Percentiles rank a stretch among this genome's conserved stretches.
These are phyloP conservation scores for Agrochola lota DNA, from an alignment of 2,888 invertebrate species.

Conservation along the genomic window DNA sequence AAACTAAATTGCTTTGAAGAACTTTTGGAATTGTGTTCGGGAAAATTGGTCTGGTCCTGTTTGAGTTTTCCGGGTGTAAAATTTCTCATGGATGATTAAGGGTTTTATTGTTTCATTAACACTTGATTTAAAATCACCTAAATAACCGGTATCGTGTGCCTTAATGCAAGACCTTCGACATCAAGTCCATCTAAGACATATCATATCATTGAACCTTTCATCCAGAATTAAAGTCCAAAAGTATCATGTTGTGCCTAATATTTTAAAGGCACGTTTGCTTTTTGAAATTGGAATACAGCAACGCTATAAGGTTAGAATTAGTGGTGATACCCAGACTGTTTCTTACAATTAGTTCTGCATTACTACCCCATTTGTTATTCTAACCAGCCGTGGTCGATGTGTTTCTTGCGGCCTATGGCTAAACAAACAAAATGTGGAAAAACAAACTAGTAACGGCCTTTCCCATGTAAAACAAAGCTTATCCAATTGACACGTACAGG, in stretches of 20 bases:
- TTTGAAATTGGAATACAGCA: too few species aligned
- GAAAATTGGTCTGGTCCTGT: slow-evolving; percentile 21
- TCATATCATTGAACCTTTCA: not conserved
- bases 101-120: not conserved
- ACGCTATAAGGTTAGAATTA: not conserved
- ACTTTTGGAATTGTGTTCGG: slow-evolving; percentile 39
- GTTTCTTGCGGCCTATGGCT: slow-evolving; percentile 10
- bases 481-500: slow-evolving; percentile 37
- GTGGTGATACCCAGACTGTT: not conserved
- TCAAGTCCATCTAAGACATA: not conserved
- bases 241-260: too few species aligned
- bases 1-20: slow-evolving; percentile 54
- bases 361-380: not conserved
- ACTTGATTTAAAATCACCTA: not conserved
- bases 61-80: slow-evolving; percentile 5
- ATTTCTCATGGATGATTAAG: not conserved
- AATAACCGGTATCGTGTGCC: not conserved
- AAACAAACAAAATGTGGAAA: slow-evolving; percentile 26
- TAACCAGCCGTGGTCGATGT: not conserved
- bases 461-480: slow-evolving; percentile 38
- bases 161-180: not conserved
- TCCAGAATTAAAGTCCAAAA: not conserved
- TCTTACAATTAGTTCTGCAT: not conserved
- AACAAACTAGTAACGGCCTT: slow-evolving; percentile 19
- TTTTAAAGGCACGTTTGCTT: not conserved